Evolutionary conservation across 2,888 invertebrate species (phyloP).

Genomic region (Nasonia oneida): DNA sequence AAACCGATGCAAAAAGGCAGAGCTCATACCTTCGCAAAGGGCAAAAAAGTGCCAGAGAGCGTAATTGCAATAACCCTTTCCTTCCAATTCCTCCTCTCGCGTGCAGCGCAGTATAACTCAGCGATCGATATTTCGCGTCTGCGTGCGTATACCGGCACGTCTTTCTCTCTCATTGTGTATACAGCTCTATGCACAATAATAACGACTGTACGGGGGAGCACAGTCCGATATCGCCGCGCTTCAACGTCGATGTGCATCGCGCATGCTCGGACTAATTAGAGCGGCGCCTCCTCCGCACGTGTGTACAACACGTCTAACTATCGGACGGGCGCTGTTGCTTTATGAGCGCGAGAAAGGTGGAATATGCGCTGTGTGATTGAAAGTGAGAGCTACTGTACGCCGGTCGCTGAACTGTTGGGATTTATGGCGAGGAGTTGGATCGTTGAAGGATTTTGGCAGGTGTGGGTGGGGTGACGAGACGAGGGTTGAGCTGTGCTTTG

Average conservation of each 20-base stretch:
- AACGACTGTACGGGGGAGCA: neutral
- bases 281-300: neutral
- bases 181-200: neutral
- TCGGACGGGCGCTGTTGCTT: neutral
- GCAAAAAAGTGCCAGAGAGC: neutral
- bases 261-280: slow-evolving; percentile 15
- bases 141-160: neutral
- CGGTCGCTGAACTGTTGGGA: neutral
- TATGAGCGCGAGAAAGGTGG: neutral
- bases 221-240: slow-evolving; percentile 11
- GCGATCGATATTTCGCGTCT: neutral
- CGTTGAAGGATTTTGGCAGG: neutral
- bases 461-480: neutral
- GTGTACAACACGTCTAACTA: neutral
- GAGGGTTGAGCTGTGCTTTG: neutral
- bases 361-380: neutral
- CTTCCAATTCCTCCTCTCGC: neutral
- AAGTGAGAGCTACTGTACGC: neutral
- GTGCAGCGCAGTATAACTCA: neutral
- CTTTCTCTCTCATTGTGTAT: neutral
- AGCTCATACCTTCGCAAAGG: neutral
- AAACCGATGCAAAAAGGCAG: neutral
- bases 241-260: slow-evolving; percentile 5
- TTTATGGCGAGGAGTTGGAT: neutral
- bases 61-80: neutral